Base-by-base conservation (phyloP, 2,797 vertebrate species). In the Lepidocolaptes lacrymiger region DNA sequence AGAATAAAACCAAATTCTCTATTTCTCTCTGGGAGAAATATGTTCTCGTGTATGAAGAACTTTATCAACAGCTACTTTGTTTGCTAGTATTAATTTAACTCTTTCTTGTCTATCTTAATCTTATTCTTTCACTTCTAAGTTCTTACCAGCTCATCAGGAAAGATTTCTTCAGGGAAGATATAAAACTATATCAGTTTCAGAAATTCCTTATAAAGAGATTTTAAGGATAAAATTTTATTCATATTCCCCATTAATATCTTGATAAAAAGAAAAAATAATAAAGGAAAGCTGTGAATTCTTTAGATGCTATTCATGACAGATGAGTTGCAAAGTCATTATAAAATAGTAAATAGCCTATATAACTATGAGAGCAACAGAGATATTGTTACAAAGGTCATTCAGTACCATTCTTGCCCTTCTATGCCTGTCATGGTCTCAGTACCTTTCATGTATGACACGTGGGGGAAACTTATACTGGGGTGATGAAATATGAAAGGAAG, bases 31-130 rank as follows among this genome's bases (percentile, higher is more conserved):
- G 14, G 36, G 6, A 74, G 10, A 4, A 82, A 59, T 20, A 11
- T 10, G 1, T 6, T 73, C 12, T 72, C 14, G 19, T 0, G 0
- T 39, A 32, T 32, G 32, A 13, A 85, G 58, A 85, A 52, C 1
- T 85, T 75, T 28, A 36, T 9, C 73, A 58, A 37, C 1, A 67
- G 11, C 9, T 36, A 16, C 4, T 39, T 84, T 72, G 68, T 6
- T 78, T 90, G 6, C 12, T 54, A 24, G 23, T 18, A 83, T 58
- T 64, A 64, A 32, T 30, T 48, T 68, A 78, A 44, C 22, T 44
- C 9, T 36, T 80, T 90, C 27, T 69, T 91, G 76, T 17, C 6
- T 56, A 27, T 15, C 26, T 80, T 74, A 49, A 26, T 34, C 18
- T 55, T 48, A 66, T 3, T 44, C 16, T 39, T 88, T 66, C 6